A percentile compares a stretch with the other conserved stretches of the same genome.
Conservation (phyloP, 2,888 invertebrate genomes). For the Andrena marginata region DNA sequence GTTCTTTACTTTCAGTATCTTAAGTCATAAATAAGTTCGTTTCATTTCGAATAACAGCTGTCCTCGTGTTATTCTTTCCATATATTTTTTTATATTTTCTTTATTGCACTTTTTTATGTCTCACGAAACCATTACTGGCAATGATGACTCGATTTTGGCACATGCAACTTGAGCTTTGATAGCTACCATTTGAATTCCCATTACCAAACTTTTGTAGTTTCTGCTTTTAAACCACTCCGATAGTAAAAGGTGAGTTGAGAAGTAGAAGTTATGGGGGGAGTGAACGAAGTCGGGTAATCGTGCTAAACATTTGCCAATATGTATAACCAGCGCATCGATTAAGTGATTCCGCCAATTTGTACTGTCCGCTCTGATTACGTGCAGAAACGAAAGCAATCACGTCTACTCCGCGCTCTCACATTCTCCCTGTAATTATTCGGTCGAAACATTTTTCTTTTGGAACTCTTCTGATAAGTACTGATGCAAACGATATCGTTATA, state of each 20-base stretch:
- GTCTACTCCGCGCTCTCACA: slow-evolving; percentile 16
- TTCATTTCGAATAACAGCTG: too few relatives aligned
- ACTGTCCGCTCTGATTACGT: slow-evolving; percentile 68
- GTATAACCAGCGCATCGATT: slow-evolving; percentile 60
- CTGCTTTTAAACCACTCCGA: slow-evolving; percentile 56
- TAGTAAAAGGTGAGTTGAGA: slow-evolving; percentile 36
- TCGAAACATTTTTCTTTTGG: slow-evolving; percentile 45
- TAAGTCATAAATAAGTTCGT: too few relatives aligned
- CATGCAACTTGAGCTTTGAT: slow-evolving; percentile 23
- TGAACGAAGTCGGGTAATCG: slow-evolving; percentile 61
- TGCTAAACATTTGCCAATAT: slow-evolving; percentile 72
- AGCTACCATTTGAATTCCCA: slow-evolving; percentile 34
- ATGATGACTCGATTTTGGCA: slow-evolving; percentile 22
- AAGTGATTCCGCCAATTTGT: slow-evolving; percentile 72
- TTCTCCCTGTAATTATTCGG: slow-evolving; percentile 47
- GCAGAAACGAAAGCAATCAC: slow-evolving; percentile 62
- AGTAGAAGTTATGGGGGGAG: slow-evolving; percentile 26
- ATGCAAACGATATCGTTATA: too few relatives aligned
- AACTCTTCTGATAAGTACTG: slow-evolving; percentile 23
- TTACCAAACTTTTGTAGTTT: slow-evolving; percentile 68
- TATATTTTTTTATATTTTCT: neutral
- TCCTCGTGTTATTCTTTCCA: neutral
- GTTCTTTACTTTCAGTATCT: too few relatives aligned
- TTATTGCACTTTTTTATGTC: neutral
- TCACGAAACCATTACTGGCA: neutral